phyloP scores from a whole-genome alignment of 2,113 vertebrate species.

The Chaenocephalus aceratus region DNA sequence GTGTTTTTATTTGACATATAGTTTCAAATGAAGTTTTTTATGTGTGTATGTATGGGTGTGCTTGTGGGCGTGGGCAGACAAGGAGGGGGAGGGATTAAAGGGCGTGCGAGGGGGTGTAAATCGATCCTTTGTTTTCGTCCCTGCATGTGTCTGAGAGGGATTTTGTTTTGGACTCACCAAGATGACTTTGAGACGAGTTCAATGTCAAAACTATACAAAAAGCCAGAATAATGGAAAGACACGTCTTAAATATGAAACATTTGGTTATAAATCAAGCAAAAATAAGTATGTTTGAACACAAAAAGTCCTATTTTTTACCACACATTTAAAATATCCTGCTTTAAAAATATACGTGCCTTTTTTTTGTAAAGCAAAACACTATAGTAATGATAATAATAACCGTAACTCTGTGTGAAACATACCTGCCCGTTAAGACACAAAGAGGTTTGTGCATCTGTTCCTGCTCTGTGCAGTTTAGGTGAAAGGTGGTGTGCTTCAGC shows the following conservation, averaged over 20 bases:
- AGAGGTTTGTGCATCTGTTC: conserved; percentile 26
- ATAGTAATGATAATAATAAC: background rate
- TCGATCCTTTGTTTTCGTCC: conserved; percentile 72
- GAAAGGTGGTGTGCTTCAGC: conserved; percentile 66
- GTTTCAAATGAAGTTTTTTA: conserved; percentile 34
- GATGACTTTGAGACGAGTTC: conserved; percentile 24
- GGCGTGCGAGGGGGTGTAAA: conserved; percentile 60
- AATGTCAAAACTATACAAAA: conserved; percentile 21
- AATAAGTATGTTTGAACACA: background rate
- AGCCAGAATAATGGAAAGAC: background rate
- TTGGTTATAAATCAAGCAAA: background rate
- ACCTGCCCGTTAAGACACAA: conserved; percentile 18
- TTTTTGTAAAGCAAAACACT: background rate
- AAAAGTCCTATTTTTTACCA: background rate
- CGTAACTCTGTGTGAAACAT: background rate
- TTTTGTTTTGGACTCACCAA: conserved; percentile 49
- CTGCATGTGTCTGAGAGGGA: conserved; percentile 14
- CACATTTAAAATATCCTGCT: background rate
- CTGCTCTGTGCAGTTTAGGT: conserved; percentile 56
- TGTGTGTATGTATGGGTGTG: conserved; percentile 45
- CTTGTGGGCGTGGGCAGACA: background rate
- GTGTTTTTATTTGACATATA: conserved; percentile 26
- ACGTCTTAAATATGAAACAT: background rate
- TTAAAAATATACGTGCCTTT: background rate
- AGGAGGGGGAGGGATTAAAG: background rate